phyloP scores from a whole-genome alignment of 2,797 vertebrate species.

The Manis pentadactyla region DNA sequence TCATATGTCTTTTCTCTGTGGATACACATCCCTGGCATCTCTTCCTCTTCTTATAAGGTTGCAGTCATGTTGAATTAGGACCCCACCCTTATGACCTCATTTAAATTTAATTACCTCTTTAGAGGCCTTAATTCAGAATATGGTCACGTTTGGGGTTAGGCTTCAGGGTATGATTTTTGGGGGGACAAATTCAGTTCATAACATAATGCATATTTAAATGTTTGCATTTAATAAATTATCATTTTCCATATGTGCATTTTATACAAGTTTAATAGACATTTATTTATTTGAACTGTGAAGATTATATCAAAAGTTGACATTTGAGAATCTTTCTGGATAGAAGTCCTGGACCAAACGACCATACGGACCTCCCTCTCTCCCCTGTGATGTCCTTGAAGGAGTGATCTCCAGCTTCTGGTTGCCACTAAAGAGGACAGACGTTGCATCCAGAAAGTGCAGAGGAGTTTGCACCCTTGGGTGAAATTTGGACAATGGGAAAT shows the following conservation, averaged over 20 bases:
- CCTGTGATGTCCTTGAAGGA: neutral
- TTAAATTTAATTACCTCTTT: neutral
- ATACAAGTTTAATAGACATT: neutral
- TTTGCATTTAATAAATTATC: neutral
- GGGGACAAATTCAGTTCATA: neutral
- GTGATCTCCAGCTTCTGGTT: neutral
- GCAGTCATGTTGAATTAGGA: neutral
- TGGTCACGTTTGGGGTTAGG: neutral
- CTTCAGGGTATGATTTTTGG: neutral
- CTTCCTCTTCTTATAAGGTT: neutral
- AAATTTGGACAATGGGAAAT: neutral
- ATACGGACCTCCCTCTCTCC: neutral
- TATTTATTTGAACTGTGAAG: neutral
- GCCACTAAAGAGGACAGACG: neutral
- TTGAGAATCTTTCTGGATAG: neutral
- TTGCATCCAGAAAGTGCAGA: neutral
- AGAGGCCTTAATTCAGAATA: neutral
- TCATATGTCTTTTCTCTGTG: neutral
- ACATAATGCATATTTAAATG: neutral
- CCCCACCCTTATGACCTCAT: neutral
- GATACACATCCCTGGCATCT: neutral
- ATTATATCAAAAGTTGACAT: neutral
- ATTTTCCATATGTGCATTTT: neutral
- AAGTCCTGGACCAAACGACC: neutral
- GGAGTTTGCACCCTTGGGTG: neutral